These are phyloP conservation scores for Gracilinanus agilis DNA, from an alignment of 2,113 vertebrate species.

Conservation along the genomic window DNA sequence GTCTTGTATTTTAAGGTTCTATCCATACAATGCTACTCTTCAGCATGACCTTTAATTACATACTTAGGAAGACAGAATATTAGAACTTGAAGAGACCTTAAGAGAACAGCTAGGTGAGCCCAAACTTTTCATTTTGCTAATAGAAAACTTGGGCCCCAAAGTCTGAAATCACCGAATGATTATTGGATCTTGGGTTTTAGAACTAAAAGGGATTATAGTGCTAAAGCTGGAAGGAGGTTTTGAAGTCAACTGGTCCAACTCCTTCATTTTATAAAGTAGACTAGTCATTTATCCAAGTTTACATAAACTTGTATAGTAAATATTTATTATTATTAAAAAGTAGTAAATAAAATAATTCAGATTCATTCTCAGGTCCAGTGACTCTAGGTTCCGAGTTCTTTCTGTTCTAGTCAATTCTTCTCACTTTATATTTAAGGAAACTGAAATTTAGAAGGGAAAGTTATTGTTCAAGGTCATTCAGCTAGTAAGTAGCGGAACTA, in stretches of 20 bases:
- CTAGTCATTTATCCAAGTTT: neutral
- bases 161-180: neutral
- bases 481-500: neutral
- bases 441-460: neutral
- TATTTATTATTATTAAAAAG: too few relatives aligned
- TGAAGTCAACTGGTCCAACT: neutral
- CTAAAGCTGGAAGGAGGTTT: neutral
- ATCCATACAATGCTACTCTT: neutral
- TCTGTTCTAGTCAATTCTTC: neutral
- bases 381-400: neutral
- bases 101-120: neutral
- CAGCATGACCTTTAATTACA: neutral
- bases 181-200: neutral
- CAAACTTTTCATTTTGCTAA: neutral
- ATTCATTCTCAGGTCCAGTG: neutral
- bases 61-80: neutral
- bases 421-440: neutral
- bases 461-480: neutral
- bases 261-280: neutral
- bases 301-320: too few relatives aligned
- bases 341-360: neutral
- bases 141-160: neutral
- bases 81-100: neutral
- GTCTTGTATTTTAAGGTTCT: neutral
- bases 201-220: neutral